phyloP scores from a whole-genome alignment of 1,140 invertebrate genomes.

The Anastrepha ludens region DNA sequence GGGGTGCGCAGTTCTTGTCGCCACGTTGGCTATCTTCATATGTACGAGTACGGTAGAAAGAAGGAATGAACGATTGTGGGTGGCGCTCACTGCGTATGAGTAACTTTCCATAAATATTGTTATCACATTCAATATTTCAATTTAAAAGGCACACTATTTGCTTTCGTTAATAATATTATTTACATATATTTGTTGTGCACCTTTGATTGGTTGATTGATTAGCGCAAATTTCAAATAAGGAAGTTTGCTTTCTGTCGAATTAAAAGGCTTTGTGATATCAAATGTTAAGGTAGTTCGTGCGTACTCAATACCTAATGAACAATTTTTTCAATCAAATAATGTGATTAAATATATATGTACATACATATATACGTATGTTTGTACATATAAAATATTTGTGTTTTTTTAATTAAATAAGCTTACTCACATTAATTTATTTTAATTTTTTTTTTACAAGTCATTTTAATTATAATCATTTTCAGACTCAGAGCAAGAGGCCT shows the following conservation, averaged over 20 bases:
- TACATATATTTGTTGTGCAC: background rate
- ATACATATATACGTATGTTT: background rate
- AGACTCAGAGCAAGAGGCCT: background rate
- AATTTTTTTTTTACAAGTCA: background rate
- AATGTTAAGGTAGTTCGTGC: background rate
- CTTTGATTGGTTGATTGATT: background rate
- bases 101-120: constrained; percentile 4
- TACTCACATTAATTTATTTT: background rate
- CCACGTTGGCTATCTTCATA: no score
- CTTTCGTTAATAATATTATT: background rate
- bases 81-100: background rate
- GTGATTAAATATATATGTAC: background rate
- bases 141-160: background rate
- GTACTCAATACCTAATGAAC: background rate
- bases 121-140: background rate
- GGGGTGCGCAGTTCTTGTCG: background rate
- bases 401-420: background rate
- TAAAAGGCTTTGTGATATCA: background rate
- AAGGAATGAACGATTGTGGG: background rate
- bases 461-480: background rate
- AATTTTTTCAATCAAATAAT: background rate
- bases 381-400: background rate
- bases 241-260: background rate
- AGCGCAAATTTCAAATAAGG: background rate
- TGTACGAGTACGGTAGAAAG: no score